A percentile compares a stretch with the other conserved stretches of the same genome.
phyloP scores from a whole-genome alignment of 2,113 vertebrate genomes.

The Alligator sinensis region DNA sequence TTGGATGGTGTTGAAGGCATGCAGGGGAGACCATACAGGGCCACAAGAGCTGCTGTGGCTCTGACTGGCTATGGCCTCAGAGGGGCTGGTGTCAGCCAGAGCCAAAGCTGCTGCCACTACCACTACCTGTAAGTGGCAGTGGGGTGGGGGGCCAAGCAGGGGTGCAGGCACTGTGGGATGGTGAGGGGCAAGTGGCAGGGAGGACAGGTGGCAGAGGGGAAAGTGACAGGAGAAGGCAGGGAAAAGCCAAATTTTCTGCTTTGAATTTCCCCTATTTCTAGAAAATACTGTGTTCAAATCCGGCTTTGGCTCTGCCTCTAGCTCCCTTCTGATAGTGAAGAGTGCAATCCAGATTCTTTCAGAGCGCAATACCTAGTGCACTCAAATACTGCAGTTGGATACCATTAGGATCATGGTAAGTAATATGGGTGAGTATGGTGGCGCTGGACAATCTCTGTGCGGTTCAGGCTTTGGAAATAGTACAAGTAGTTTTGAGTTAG shows the following conservation, averaged over 20 bases:
- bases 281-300: slow-evolving; percentile 41
- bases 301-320: no score
- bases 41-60: no score
- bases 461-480: slow-evolving; percentile 7
- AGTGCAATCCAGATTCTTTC: slow-evolving; percentile 53
- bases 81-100: no score
- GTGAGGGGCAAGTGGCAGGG: no score
- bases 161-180: no score
- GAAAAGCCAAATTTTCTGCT: slow-evolving; percentile 32
- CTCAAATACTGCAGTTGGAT: neutral
- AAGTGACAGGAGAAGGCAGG: neutral
- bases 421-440: neutral
- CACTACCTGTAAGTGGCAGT: no score
- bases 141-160: no score
- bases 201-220: no score
- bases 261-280: slow-evolving; percentile 9
- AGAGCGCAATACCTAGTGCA: slow-evolving; percentile 31
- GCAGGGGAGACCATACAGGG: no score
- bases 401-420: neutral
- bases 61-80: no score
- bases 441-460: neutral
- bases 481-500: neutral
- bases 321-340: slow-evolving; percentile 33
- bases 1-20: no score
- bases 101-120: no score